A percentile compares a stretch with the other conserved stretches of the same genome.
Evolutionary conservation across 2,113 vertebrate species (phyloP).

Genomic region (Brachionichthys hirsutus): DNA sequence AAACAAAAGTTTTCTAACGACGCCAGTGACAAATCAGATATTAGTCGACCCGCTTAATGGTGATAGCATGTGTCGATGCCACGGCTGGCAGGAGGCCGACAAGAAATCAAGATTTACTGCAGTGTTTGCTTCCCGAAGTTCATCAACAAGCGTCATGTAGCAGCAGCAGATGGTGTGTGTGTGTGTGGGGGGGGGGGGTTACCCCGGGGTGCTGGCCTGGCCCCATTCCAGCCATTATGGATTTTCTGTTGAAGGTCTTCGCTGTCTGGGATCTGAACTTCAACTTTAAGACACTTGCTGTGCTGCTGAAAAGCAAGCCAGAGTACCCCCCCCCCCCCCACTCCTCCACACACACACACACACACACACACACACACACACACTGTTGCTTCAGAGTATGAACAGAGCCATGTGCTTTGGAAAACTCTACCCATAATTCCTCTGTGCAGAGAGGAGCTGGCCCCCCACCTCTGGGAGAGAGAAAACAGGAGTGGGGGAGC

Average conservation of each 20-base stretch:
- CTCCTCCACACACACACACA: background rate
- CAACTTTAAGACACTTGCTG: conserved; percentile 49
- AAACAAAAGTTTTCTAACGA: no score
- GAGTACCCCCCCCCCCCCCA: background rate
- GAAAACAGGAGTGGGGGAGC: conserved; percentile 17
- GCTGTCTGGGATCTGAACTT: conserved; percentile 30
- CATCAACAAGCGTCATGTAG: conserved; percentile 36
- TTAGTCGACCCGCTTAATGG: background rate
- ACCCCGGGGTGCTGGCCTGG: conserved; percentile 37
- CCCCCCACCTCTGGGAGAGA: conserved; percentile 33
- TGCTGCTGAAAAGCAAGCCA: conserved; percentile 48
- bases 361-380: no score
- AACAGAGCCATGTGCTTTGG: conserved; percentile 38
- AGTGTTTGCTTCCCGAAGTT: conserved; percentile 39
- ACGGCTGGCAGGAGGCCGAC: conserved; percentile 28
- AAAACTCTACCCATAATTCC: conserved; percentile 57
- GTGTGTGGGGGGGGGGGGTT: conserved; percentile 21
- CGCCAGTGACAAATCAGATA: no score
- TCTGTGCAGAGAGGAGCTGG: conserved; percentile 44
- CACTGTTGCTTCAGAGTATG: conserved; percentile 38
- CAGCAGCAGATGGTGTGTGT: conserved; percentile 49
- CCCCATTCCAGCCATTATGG: conserved; percentile 27
- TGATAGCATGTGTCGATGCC: conserved; percentile 5
- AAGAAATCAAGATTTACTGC: conserved; percentile 41
- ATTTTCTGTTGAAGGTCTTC: conserved; percentile 42